Base-by-base conservation (phyloP, 1,140 invertebrate genomes). In the Bilobella aurantiaca region DNA sequence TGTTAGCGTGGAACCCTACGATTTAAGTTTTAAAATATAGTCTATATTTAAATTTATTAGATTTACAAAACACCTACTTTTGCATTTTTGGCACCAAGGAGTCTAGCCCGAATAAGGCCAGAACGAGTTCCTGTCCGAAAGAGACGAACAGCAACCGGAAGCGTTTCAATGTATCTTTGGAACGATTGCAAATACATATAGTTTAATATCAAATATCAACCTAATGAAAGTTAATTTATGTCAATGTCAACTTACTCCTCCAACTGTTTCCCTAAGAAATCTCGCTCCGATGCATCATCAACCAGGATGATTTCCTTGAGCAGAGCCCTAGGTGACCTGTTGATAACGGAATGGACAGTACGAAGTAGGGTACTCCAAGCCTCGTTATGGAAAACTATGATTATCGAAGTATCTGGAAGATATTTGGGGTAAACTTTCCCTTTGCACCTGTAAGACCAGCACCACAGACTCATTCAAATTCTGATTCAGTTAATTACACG, bases 311-410 rank as follows among this genome's bases (percentile, higher is more conserved):
- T 91, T 79, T 97, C 94, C 74, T 89, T 88, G 27, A 97, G 80
- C n/a, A 96, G 77, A 0, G 87, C 81, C 61, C 82, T 79, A 0
- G 93, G 94, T 3, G 93, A 96, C 28, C 93, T 81, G 78, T 94
- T 93, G 65, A 97, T 97, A 23, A 93, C 93, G 75, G 92, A 96
- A 88, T 93, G 93, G n/a, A 97, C 89, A 0, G 93, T 97, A 57
- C 94, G 82, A 29, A 97, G 80, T 2, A 98, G 79, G 0, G 94
- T 98, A n/a, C 90, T 89, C 93, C 93, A 97, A 0, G 94, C 94
- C 78, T 97, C 94, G 77, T 98, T 98, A 79, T 98, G 95, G 79
- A 97, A 97, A 37, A 97, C 95, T 72, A 97, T 94, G 21, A 97
- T 91, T 73, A 97, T 90, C 75, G 89, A 92, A 21, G 93, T 96